phyloP scores from a whole-genome alignment of 2,888 invertebrate genomes.

The Acrobasis suavella region DNA sequence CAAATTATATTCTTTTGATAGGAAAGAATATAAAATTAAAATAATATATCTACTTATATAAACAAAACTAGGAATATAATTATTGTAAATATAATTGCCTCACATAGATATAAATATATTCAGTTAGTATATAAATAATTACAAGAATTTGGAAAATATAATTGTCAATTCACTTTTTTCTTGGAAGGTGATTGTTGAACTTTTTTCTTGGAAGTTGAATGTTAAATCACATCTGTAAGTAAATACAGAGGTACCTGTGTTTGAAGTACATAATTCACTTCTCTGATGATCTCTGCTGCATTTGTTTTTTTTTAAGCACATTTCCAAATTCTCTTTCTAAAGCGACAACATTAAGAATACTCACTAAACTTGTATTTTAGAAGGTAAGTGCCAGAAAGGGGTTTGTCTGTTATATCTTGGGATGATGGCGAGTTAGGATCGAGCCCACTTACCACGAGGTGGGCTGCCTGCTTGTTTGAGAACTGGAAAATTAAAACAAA shows the following conservation, averaged over 20 bases:
- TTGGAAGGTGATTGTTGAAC: too few relatives aligned
- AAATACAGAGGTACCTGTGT: too few relatives aligned
- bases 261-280: not conserved
- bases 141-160: not conserved
- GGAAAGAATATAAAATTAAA: not conserved
- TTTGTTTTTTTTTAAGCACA: not conserved
- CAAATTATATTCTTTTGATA: conserved; percentile 10
- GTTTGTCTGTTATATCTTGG: conserved; percentile 11
- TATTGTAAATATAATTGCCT: not conserved
- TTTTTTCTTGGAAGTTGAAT: too few relatives aligned
- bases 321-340: not conserved
- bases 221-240: too few relatives aligned
- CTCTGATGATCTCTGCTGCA: not conserved
- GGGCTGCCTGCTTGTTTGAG: conserved; percentile 15
- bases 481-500: conserved; percentile 19
- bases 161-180: too few relatives aligned
- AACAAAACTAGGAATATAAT: not conserved
- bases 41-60: not conserved
- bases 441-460: conserved; percentile 20
- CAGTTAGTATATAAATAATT: not conserved
- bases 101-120: not conserved
- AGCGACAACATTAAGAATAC: conserved; percentile 11
- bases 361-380: conserved; percentile 9
- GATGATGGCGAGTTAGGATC: conserved; percentile 17
- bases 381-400: conserved; percentile 3